Base-by-base conservation (phyloP, 2,113 vertebrate species). In the Callipepla squamata region DNA sequence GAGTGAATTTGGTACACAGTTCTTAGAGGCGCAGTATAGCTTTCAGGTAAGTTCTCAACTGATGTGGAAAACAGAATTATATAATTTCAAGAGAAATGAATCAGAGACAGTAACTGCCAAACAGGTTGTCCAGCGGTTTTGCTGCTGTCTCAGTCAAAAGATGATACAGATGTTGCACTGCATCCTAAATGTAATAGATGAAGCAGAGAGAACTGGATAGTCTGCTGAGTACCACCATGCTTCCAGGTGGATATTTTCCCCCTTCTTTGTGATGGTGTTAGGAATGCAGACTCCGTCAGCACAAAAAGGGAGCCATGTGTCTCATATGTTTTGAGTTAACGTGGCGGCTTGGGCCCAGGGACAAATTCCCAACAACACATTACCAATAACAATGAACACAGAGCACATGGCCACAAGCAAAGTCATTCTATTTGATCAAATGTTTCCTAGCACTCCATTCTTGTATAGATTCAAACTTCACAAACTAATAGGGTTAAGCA, bases 371-470 rank as follows among this genome's bases (percentile, higher is more conserved):
- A 2, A 45, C 22, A 30, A 19, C 21, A 21, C 0, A 21, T n/a
- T 51, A 11, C 11, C 6, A 57, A 26, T 0, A 0, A 12, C n/a
- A 81, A n/a, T 13, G 22, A 69, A 36, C 22, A 14, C 57, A 13
- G 26, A 38, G 69, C 12, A 58, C 30, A 77, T 17, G 69, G 17
- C 25, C 81, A 47, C 28, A 11, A n/a, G n/a, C n/a, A n/a, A 84
- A 70, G 13, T 21, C 1, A 40, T 16, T 22, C 66, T 3, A 25
- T 65, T 62, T 70, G 53, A 77, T 48, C 30, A 61, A 47, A 44
- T 62, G 15, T 13, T 81, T 79, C 23, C 13, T 90, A 63, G 26
- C 8, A 8, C 14, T 51, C 12, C 19, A 1, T 45, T 62, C 13
- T 67, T 36, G 10, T n/a, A 4, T 13, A 68, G 38, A 42, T 25